phyloP scores from a whole-genome alignment of 2,888 invertebrate species.

The Clivina fossor region DNA sequence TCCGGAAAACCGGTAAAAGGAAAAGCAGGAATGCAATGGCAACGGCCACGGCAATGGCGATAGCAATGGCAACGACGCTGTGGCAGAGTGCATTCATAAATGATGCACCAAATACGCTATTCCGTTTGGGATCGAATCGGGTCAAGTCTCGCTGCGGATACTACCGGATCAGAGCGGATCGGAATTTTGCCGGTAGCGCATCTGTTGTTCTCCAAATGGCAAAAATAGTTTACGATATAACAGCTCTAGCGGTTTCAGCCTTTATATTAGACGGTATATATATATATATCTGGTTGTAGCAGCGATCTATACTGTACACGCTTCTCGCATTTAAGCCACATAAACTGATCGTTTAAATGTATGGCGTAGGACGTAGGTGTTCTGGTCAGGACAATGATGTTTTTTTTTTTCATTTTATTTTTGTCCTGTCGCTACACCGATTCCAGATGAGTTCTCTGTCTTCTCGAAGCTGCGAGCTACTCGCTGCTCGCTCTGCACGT shows the following conservation, averaged over 20 bases:
- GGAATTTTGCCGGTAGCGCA: too few relatives aligned
- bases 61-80: not conserved
- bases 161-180: too few relatives aligned
- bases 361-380: too few relatives aligned
- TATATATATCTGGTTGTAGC: slow-evolving; percentile 16
- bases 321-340: slow-evolving; percentile 34
- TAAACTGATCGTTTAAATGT: slow-evolving; percentile 38
- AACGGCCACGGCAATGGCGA: too few relatives aligned
- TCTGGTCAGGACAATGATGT: too few relatives aligned
- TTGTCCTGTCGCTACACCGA: too few relatives aligned
- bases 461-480: too few relatives aligned
- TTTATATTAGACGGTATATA: slow-evolving; percentile 26
- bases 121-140: not conserved
- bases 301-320: slow-evolving; percentile 32
- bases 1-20: too few relatives aligned
- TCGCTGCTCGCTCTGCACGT: too few relatives aligned
- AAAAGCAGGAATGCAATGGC: too few relatives aligned
- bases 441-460: too few relatives aligned
- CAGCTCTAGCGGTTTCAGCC: slow-evolving; percentile 23
- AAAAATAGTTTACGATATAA: slow-evolving; percentile 26
- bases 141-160: not conserved
- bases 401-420: too few relatives aligned
- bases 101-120: slow-evolving; percentile 15
- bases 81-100: slow-evolving; percentile 14
- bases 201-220: slow-evolving; percentile 14